Evolutionary conservation across 2,797 vertebrate genomes (phyloP).

Genomic region (Nothura maculosa): DNA sequence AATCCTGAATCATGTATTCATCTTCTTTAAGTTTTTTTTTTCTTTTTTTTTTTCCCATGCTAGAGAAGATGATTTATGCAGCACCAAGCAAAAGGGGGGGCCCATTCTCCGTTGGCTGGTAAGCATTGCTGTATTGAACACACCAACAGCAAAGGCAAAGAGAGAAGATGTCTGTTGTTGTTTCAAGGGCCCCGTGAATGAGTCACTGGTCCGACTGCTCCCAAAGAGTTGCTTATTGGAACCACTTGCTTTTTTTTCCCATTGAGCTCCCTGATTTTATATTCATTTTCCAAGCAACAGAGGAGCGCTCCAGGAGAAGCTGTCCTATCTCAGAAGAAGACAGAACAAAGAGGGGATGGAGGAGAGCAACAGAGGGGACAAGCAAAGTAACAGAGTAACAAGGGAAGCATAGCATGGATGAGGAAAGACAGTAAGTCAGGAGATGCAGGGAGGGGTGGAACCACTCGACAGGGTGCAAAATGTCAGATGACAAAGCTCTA

Average conservation of each 20-base stretch:
- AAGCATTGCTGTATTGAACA: slow-evolving; percentile 55
- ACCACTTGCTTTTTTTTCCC: background rate
- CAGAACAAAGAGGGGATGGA: background rate
- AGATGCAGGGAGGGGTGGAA: background rate
- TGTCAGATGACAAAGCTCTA: background rate
- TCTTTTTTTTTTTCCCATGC: slow-evolving; percentile 17
- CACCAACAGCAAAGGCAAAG: slow-evolving; percentile 24
- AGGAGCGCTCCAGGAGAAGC: background rate
- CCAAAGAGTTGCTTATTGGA: background rate
- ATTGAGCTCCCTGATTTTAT: background rate
- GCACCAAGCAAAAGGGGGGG: slow-evolving; percentile 65
- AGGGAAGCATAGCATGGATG: slow-evolving; percentile 33
- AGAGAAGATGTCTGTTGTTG: slow-evolving; percentile 47
- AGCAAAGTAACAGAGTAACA: background rate
- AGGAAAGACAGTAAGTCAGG: slow-evolving; percentile 16
- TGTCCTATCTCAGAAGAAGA: background rate
- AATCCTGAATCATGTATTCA: slow-evolving; percentile 66
- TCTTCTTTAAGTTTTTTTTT: background rate
- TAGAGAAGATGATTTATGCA: slow-evolving; percentile 73
- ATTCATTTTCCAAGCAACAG: slow-evolving; percentile 6
- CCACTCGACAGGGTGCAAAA: background rate
- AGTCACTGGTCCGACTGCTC: slow-evolving; percentile 43
- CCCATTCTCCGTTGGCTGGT: slow-evolving; percentile 62
- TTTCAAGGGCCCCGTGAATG: slow-evolving; percentile 44
- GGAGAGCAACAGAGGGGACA: background rate